Percentiles rank a stretch among this genome's conserved stretches.
Evolutionary conservation across 1,140 invertebrate genomes (phyloP).

Genomic region (Pentalonia nigronervosa): DNA sequence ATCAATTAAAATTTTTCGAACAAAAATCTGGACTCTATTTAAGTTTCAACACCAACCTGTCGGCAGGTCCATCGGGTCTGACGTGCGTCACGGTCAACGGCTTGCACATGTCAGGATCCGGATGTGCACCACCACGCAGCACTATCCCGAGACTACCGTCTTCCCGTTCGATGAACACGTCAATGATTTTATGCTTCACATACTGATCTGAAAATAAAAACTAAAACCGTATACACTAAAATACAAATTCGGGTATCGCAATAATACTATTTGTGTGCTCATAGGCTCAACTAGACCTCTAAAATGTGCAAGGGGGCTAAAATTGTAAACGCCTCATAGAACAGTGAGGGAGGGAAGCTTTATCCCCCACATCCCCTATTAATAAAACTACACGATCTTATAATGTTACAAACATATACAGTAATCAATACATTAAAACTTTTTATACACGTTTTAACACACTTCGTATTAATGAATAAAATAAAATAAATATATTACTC

Average conservation of each 20-base stretch:
- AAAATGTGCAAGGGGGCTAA: too few species aligned
- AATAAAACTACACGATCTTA: too few species aligned
- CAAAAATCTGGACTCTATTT: neutral
- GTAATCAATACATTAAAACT: too few species aligned
- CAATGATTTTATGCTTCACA: slow-evolving; percentile 59
- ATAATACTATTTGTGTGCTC: too few species aligned
- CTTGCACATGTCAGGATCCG: slow-evolving; percentile 68
- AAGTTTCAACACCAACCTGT: slow-evolving; percentile 69
- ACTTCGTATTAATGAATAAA: too few species aligned
- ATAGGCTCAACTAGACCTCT: too few species aligned
- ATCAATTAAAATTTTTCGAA: neutral
- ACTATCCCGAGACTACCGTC: slow-evolving; percentile 90
- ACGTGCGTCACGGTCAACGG: slow-evolving; percentile 90
- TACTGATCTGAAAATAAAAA: slow-evolving; percentile 42
- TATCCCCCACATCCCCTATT: too few species aligned
- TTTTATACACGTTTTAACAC: too few species aligned
- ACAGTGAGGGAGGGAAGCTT: too few species aligned
- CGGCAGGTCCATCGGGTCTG: slow-evolving; percentile 85
- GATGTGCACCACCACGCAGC: slow-evolving; percentile 78
- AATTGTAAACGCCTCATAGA: too few species aligned
- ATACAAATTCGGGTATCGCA: neutral
- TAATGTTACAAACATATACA: too few species aligned
- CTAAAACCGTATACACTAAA: neutral
- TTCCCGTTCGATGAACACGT: slow-evolving; percentile 61
- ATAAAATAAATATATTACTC: too few species aligned